Evolutionary conservation across 2,797 vertebrate genomes (phyloP).

Genomic region (Poeciliopsis presidionis): DNA sequence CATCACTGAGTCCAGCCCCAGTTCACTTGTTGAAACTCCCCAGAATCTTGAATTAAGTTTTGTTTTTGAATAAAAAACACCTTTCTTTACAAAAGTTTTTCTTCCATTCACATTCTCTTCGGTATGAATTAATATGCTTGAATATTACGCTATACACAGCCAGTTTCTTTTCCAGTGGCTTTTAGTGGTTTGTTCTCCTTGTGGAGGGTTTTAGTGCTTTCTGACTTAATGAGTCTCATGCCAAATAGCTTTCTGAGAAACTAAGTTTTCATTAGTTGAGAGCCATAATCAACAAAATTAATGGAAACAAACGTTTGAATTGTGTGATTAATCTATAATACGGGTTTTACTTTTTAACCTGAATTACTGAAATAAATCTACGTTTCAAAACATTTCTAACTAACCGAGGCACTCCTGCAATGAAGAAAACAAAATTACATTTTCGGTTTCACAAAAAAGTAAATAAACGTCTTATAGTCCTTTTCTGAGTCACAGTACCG

Average conservation of each 20-base stretch:
- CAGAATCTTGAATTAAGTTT: neutral
- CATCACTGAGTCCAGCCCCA: neutral
- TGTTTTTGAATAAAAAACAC: neutral
- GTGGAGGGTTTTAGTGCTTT: neutral
- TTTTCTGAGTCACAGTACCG: conserved; percentile 45
- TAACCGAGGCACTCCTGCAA: neutral
- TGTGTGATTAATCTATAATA: neutral
- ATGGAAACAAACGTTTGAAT: neutral
- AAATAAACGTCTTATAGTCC: conserved; percentile 61
- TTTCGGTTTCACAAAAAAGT: conserved; percentile 54
- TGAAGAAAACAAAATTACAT: conserved; percentile 33
- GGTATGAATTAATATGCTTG: neutral
- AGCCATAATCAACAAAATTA: neutral
- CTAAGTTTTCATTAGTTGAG: neutral
- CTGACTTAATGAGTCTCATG: neutral
- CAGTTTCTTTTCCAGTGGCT: neutral
- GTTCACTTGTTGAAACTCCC: neutral
- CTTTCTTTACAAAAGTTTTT: neutral
- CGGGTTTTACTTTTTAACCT: neutral
- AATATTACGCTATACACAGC: neutral
- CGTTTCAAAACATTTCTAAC: neutral
- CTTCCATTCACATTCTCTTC: neutral
- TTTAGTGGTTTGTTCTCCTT: neutral
- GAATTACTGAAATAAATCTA: neutral
- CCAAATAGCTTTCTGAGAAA: neutral